These are phyloP conservation scores for Ceratina australensis DNA, from an alignment of 1,140 invertebrate genomes.

Conservation along the genomic window DNA sequence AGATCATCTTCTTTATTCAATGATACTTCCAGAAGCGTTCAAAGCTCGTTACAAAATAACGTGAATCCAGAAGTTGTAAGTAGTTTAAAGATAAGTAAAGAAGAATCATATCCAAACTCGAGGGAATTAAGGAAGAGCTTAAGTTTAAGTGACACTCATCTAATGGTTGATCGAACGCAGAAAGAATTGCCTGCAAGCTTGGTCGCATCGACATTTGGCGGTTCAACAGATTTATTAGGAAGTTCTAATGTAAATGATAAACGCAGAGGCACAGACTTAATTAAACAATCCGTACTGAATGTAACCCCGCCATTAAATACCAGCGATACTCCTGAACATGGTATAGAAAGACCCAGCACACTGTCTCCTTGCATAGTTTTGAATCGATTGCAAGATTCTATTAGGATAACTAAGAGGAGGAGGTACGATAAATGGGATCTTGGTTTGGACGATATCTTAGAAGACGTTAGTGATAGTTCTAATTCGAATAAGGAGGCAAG, in stretches of 20 bases:
- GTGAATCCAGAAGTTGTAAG: background rate
- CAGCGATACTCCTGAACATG: background rate
- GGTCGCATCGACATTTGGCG: background rate
- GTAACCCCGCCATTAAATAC: background rate
- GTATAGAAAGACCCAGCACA: slow-evolving; percentile 3
- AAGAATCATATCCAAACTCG: background rate
- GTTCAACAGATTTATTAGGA: background rate
- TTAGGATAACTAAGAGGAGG: slow-evolving; percentile 57
- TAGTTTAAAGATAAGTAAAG: slow-evolving; percentile 11
- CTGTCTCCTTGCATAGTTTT: slow-evolving; percentile 32
- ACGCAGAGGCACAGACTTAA: background rate
- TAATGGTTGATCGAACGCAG: background rate
- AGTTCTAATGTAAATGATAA: background rate
- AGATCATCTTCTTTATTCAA: slow-evolving; percentile 26
- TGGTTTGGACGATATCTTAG: slow-evolving; percentile 34
- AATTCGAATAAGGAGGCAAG: background rate
- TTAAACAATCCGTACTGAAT: background rate
- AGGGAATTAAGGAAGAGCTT: slow-evolving; percentile 4
- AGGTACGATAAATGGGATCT: slow-evolving; percentile 54
- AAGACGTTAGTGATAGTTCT: slow-evolving; percentile 19
- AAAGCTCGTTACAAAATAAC: background rate
- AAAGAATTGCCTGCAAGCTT: background rate
- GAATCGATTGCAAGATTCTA: slow-evolving; percentile 56
- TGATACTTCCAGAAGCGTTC: background rate
- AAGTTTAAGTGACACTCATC: background rate